phyloP scores from a whole-genome alignment of 1,140 invertebrate species.

The Drosophila persimilis region DNA sequence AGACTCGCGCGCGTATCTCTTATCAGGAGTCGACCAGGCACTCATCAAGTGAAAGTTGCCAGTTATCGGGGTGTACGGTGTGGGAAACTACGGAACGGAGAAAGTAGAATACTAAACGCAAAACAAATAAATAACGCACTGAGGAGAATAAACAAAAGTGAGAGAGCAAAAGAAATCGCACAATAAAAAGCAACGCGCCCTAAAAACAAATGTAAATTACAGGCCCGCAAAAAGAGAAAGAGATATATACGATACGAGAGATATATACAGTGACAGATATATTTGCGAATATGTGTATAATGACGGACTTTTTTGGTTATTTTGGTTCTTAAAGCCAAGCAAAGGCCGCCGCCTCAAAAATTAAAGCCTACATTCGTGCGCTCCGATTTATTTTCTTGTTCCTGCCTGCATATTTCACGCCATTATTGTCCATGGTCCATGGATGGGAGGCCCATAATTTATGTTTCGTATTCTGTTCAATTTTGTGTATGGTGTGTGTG shows the following conservation, averaged over 20 bases:
- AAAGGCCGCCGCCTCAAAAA: conserved; percentile 20
- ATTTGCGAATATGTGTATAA: too few species aligned
- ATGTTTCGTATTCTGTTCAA: conserved; percentile 36
- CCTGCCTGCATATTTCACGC: conserved; percentile 44
- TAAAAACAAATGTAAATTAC: conserved; percentile 49
- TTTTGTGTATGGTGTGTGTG: conserved; percentile 2
- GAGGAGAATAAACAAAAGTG: conserved; percentile 50
- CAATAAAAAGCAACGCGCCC: conserved; percentile 32
- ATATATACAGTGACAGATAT: too few species aligned
- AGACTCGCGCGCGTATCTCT: conserved; percentile 56
- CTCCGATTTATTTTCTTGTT: conserved; percentile 54
- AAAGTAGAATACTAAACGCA: conserved; percentile 66
- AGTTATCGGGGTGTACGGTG: conserved; percentile 12
- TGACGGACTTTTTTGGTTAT: conserved; percentile 1
- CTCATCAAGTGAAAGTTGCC: conserved; percentile 39
- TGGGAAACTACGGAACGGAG: conserved; percentile 45
- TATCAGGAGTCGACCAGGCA: conserved; percentile 58
- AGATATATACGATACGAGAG: too few species aligned
- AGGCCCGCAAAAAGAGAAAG: conserved; percentile 22
- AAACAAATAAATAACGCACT: conserved; percentile 67
- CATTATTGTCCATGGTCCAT: conserved; percentile 55
- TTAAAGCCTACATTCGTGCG: conserved; percentile 68
- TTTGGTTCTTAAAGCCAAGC: background rate
- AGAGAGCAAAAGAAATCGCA: conserved; percentile 31
- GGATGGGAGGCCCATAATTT: conserved; percentile 47